Conservation (phyloP, 2,113 vertebrate species). For the Oceanodroma tethys region DNA sequence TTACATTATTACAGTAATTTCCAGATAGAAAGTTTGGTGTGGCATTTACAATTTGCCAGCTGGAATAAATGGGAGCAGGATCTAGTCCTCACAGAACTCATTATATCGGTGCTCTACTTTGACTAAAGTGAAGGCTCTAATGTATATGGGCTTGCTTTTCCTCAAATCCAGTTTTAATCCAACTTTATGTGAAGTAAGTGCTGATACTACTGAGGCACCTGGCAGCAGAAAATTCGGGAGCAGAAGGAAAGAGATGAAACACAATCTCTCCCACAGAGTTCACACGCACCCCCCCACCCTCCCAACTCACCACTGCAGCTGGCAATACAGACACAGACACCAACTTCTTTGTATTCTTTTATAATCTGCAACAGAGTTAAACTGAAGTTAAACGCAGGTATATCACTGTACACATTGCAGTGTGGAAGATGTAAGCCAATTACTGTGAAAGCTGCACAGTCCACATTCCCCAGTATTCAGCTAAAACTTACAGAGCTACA, state of each 20-base stretch:
- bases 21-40: background rate
- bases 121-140: background rate
- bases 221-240: background rate
- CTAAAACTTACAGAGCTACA: background rate
- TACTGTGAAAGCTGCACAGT: background rate
- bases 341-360: slow-evolving; percentile 84
- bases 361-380: slow-evolving; percentile 82
- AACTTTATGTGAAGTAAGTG: background rate
- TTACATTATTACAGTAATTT: background rate
- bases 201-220: background rate
- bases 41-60: background rate
- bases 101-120: background rate
- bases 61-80: background rate
- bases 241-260: background rate
- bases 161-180: background rate
- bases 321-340: slow-evolving; percentile 82
- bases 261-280: background rate
- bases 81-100: background rate
- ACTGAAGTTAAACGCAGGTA: background rate
- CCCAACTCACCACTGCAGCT: slow-evolving; percentile 83
- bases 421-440: background rate
- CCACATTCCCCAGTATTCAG: background rate
- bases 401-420: background rate
- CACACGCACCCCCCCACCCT: background rate
- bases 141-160: background rate